Percentiles rank a stretch among this genome's conserved stretches.
phyloP scores from a whole-genome alignment of 2,797 vertebrate genomes.

The Urocyon cinereoargenteus region DNA sequence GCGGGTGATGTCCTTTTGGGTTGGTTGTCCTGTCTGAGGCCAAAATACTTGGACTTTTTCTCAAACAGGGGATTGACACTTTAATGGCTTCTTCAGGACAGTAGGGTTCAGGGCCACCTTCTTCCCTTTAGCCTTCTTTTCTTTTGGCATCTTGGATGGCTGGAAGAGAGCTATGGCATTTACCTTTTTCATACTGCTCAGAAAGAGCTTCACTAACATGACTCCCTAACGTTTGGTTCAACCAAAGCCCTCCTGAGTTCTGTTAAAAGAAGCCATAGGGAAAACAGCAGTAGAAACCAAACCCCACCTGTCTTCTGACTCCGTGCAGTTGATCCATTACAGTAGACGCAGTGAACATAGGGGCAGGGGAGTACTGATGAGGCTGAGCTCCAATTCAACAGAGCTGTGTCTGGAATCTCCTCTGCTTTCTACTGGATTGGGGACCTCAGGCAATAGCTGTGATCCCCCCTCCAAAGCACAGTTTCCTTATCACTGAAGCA shows the following conservation, averaged over 20 bases:
- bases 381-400: background rate
- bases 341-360: background rate
- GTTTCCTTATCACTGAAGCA: slow-evolving; percentile 8
- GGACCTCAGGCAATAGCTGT: background rate
- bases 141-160: background rate
- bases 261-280: background rate
- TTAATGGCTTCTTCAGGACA: background rate
- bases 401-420: background rate
- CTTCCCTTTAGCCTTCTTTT: background rate
- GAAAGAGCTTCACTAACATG: background rate
- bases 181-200: background rate
- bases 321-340: background rate
- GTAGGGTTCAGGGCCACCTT: background rate
- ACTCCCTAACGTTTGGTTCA: background rate
- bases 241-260: background rate
- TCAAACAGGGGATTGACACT: background rate
- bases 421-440: background rate
- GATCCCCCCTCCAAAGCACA: background rate
- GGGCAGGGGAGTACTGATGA: background rate
- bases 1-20: background rate
- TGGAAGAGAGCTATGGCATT: background rate
- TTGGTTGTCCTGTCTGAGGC: background rate
- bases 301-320: accelerated
- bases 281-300: background rate
- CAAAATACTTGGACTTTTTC: background rate